These are phyloP conservation scores for Colius striatus DNA, from an alignment of 2,113 vertebrate species.

Conservation along the genomic window DNA sequence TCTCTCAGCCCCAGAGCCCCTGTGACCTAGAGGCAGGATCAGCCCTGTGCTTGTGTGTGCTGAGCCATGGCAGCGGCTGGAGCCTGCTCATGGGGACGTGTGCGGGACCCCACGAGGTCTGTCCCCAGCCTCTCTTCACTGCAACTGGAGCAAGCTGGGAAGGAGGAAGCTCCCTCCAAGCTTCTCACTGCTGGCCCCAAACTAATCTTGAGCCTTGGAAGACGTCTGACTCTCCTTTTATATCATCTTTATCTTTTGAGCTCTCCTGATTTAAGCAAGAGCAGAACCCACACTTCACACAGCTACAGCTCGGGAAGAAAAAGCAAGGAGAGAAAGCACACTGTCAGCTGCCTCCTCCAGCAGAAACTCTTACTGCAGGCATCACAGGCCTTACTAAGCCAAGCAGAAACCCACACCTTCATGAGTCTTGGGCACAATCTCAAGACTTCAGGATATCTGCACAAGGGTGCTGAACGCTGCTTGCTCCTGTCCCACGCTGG, in stretches of 20 bases:
- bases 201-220: background rate
- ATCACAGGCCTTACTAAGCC: fast-evolving
- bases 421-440: background rate
- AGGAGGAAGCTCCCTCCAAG: background rate
- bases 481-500: background rate
- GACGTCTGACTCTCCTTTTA: background rate
- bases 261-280: background rate
- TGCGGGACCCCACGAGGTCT: fast-evolving
- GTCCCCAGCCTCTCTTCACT: background rate
- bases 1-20: background rate
- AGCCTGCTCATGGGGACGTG: fast-evolving
- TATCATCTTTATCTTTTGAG: background rate
- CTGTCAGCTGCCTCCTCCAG: background rate
- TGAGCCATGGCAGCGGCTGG: background rate
- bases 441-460: background rate
- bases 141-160: background rate
- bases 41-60: fast-evolving
- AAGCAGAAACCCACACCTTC: background rate
- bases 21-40: background rate
- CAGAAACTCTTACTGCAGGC: background rate
- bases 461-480: fast-evolving
- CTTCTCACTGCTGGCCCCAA: background rate
- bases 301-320: background rate
- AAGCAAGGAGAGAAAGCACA: fast-evolving
- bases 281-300: background rate